Percentiles rank a stretch among this genome's conserved stretches.
Evolutionary conservation across 2,113 vertebrate genomes (phyloP).

Genomic region (Dicrurus megarhynchus): DNA sequence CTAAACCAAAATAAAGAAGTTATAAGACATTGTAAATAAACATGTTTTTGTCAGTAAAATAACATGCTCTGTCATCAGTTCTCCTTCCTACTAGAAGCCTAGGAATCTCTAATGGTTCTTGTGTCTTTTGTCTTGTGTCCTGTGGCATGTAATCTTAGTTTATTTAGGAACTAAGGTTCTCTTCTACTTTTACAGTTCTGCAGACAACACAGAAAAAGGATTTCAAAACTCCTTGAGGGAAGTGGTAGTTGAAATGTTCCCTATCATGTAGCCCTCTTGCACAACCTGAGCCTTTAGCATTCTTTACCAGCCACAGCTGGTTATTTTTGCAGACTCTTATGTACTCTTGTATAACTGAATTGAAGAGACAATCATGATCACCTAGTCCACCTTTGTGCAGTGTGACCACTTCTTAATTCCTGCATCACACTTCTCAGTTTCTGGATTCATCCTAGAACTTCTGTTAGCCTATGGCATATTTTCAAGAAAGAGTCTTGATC

Average conservation of each 20-base stretch:
- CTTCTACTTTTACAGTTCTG: not conserved
- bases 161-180: not conserved
- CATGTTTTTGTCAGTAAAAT: not conserved
- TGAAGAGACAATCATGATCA: not conserved
- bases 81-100: not conserved
- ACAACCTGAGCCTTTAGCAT: not conserved
- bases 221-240: conserved; percentile 55
- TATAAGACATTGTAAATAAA: not conserved
- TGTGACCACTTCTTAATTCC: not conserved
- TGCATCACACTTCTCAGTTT: not conserved
- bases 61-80: not conserved
- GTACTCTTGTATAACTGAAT: not conserved
- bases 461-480: not conserved
- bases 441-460: not conserved
- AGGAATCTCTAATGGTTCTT: not conserved
- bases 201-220: conserved; percentile 7
- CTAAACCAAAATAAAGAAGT: not conserved
- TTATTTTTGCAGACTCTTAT: not conserved
- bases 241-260: not conserved
- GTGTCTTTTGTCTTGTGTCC: not conserved
- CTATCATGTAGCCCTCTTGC: not conserved
- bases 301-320: not conserved
- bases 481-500: not conserved
- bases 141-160: not conserved
- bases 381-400: not conserved